A percentile compares a stretch with the other conserved stretches of the same genome.
These are phyloP conservation scores for Agrypnia vestita DNA, from an alignment of 1,140 invertebrate genomes.

Conservation along the genomic window DNA sequence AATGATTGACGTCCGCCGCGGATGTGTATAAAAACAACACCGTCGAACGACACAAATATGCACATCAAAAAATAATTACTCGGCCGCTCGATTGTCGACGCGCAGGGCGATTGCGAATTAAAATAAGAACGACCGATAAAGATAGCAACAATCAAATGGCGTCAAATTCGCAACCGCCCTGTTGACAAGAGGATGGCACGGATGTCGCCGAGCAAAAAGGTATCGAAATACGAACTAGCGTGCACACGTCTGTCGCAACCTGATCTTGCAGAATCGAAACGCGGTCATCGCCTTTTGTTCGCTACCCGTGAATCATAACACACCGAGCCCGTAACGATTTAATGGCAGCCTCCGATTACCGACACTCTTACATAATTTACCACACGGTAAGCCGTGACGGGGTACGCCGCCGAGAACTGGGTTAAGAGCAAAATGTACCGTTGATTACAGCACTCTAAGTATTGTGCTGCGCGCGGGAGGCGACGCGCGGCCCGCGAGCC, in stretches of 20 bases:
- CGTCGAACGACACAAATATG: too few relatives aligned
- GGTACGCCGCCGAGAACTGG: slow-evolving; percentile 45
- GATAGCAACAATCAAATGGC: too few relatives aligned
- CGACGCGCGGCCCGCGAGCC: slow-evolving; percentile 2
- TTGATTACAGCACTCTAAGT: slow-evolving; percentile 58
- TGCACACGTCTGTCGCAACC: neutral
- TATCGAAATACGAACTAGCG: too few relatives aligned
- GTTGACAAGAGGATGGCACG: too few relatives aligned
- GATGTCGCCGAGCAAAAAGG: too few relatives aligned
- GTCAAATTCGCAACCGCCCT: too few relatives aligned
- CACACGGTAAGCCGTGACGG: slow-evolving; percentile 52
- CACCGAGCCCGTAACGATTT: slow-evolving; percentile 26
- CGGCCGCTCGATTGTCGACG: too few relatives aligned
- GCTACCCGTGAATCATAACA: slow-evolving; percentile 22
- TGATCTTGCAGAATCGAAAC: slow-evolving; percentile 29
- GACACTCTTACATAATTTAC: slow-evolving; percentile 55
- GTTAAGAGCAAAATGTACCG: slow-evolving; percentile 60
- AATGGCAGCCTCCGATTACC: slow-evolving; percentile 7
- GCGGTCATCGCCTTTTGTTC: slow-evolving; percentile 41
- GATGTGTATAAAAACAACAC: too few relatives aligned
- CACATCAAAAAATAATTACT: too few relatives aligned
- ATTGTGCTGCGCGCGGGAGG: slow-evolving; percentile 38
- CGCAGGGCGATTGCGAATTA: too few relatives aligned
- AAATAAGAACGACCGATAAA: too few relatives aligned
- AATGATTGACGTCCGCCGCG: too few relatives aligned